Evolutionary conservation across 2,888 invertebrate species (phyloP).

Genomic region (Molanna angustata): DNA sequence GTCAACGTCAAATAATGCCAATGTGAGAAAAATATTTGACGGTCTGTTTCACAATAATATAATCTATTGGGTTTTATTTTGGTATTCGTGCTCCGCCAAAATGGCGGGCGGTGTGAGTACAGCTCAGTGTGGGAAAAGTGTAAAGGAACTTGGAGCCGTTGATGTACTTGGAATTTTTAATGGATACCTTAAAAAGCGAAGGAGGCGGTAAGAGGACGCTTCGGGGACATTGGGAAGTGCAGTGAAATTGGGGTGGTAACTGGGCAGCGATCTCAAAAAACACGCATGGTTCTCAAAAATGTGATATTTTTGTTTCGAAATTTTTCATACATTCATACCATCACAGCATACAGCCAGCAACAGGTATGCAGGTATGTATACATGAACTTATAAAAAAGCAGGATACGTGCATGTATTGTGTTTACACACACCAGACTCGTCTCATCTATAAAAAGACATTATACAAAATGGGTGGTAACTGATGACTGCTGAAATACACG

Average conservation of each 20-base stretch:
- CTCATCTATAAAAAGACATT: too few species aligned
- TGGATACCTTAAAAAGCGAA: slow-evolving; percentile 23
- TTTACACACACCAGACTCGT: too few species aligned
- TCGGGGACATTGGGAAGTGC: slow-evolving; percentile 30
- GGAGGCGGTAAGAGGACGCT: slow-evolving; percentile 22
- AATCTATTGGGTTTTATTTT: background rate
- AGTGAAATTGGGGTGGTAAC: slow-evolving; percentile 21
- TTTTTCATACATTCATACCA: too few species aligned
- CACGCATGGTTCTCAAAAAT: too few species aligned
- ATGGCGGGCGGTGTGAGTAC: slow-evolving; percentile 28
- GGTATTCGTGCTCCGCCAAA: slow-evolving; percentile 2
- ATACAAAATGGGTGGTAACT: too few species aligned
- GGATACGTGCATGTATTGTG: too few species aligned
- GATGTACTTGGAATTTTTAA: slow-evolving; percentile 30
- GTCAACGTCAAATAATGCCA: background rate
- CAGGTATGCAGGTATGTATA: too few species aligned
- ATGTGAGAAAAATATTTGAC: background rate
- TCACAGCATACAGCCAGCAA: too few species aligned
- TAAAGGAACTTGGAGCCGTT: slow-evolving; percentile 14
- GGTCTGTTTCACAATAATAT: background rate
- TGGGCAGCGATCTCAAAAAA: too few species aligned
- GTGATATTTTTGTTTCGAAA: too few species aligned
- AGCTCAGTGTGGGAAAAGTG: slow-evolving; percentile 25
- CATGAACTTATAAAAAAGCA: too few species aligned
- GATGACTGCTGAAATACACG: too few species aligned